Evolutionary conservation across 1,140 invertebrate genomes (phyloP).

Genomic region (Drosophila varians): DNA sequence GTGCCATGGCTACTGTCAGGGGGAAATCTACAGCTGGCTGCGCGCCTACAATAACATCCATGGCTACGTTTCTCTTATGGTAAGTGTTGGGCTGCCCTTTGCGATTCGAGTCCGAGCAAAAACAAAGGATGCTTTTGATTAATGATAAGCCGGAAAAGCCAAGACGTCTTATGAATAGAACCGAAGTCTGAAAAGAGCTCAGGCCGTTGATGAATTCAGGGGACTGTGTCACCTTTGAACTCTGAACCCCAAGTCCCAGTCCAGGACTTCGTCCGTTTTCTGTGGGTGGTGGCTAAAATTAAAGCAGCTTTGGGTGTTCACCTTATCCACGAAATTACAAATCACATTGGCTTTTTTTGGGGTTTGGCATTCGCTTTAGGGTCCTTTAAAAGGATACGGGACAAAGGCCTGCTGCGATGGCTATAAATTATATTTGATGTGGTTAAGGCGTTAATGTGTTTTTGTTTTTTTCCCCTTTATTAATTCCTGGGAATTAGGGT

Average conservation of each 20-base stretch:
- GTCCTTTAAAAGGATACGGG: background rate
- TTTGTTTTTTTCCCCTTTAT: constrained; percentile 11
- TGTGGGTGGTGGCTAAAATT: constrained; percentile 2
- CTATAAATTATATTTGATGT: constrained; percentile 39
- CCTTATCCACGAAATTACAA: constrained; percentile 12
- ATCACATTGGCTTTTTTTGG: constrained; percentile 22
- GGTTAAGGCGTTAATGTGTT: constrained; percentile 32
- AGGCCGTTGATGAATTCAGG: constrained; percentile 22
- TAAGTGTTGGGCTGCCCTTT: constrained; percentile 44
- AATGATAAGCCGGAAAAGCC: constrained; percentile 17
- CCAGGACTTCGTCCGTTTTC: constrained; percentile 4
- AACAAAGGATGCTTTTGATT: constrained; percentile 24
- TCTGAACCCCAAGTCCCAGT: background rate
- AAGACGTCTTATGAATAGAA: constrained; percentile 4
- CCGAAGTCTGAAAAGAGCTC: background rate
- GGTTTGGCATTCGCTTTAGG: constrained; percentile 16
- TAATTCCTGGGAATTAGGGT: constrained; percentile 17
- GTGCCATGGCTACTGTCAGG: constrained; percentile 71
- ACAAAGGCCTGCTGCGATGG: constrained; percentile 4
- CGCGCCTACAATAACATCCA: constrained; percentile 71
- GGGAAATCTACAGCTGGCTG: constrained; percentile 70
- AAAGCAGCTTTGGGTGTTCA: constrained; percentile 16
- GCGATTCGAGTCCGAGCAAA: background rate
- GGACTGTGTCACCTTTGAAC: constrained; percentile 29
- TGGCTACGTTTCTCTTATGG: constrained; percentile 79